A percentile compares a stretch with the other conserved stretches of the same genome.
Evolutionary conservation across 2,113 vertebrate genomes (phyloP).

Genomic region (Thalassarche chlororhynchos): DNA sequence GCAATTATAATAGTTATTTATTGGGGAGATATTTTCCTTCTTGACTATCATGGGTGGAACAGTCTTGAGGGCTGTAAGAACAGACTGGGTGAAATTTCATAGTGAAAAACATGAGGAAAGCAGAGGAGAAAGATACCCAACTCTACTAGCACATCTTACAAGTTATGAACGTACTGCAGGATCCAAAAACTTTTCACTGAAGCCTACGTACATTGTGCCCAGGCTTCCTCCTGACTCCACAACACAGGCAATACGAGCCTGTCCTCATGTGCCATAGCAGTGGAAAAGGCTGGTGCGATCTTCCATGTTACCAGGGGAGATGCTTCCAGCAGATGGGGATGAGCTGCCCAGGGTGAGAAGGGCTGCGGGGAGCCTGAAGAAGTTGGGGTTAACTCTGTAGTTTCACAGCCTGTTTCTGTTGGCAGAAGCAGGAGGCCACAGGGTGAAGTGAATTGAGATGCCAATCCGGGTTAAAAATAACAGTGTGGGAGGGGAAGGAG

Average conservation of each 20-base stretch:
- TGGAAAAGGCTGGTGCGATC: background rate
- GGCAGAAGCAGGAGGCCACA: background rate
- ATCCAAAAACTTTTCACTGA: background rate
- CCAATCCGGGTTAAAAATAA: background rate
- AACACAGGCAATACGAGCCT: background rate
- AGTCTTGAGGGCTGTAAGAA: background rate
- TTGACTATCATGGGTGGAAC: background rate
- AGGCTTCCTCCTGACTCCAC: background rate
- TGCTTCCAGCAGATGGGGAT: background rate
- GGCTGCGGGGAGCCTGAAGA: background rate
- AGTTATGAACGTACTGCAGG: background rate
- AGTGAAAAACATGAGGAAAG: background rate
- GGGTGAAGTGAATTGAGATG: background rate
- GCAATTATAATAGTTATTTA: rapidly evolving
- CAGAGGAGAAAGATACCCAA: background rate
- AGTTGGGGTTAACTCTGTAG: background rate
- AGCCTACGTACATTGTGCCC: background rate
- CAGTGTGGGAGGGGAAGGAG: background rate
- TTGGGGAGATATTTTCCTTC: background rate
- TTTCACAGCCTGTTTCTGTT: slow-evolving; percentile 26
- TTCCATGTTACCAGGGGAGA: background rate
- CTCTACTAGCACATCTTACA: background rate
- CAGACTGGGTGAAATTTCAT: background rate
- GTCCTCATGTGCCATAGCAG: background rate
- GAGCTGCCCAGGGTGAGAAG: background rate